Base-by-base conservation (phyloP, 2,113 vertebrate genomes). In the Gallinago undulata region DNA sequence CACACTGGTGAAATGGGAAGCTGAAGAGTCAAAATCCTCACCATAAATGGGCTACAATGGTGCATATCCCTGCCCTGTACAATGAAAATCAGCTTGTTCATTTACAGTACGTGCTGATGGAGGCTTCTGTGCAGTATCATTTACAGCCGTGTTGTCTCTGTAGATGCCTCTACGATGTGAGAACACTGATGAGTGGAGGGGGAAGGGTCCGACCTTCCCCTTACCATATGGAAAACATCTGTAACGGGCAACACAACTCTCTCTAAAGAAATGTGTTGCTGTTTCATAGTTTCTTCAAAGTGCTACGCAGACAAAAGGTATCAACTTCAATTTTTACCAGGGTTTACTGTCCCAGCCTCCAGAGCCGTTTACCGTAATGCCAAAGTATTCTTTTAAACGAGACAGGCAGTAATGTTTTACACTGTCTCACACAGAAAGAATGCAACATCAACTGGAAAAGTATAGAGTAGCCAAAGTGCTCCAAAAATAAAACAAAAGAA, bases 151-250 rank as follows among this genome's bases (percentile, higher is more conserved):
- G 85, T 87, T 95, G 89, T 95, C 96, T 97, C 91, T 95, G 89
- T 91, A 85, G 89, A 91, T 89, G 75, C 84, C 45, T 95, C 89
- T 88, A 77, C 48, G 39, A 94, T 77, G 93, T 94, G 95, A 96
- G 94, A 97, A 96, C 95, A 97, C 64, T 89, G 95, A 90, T 96
- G 96, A 89, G 55, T 77, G 87, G 60, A 94, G 87, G 92, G 78
- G 96, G 94, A 85, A 80, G 85, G 95, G 68, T 59, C 79, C 6
- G 23, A 81, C 82, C 82, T 95, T 97, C 62, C 85, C 31, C 47
- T 74, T 47, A 22, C 70, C 96, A 97, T 95, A 94, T 97, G 97
- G 96, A 82, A 96, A 97, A 92, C 97, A 97, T 97, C 95, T 97
- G 90, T 45, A 90, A 66, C 2, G 39, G 95, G 92, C 93, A 96